Evolutionary conservation across 2,888 invertebrate genomes (phyloP), one percentile per base, ranked within the genome.

Genomic region (Frankliniella intonsa): DNA sequence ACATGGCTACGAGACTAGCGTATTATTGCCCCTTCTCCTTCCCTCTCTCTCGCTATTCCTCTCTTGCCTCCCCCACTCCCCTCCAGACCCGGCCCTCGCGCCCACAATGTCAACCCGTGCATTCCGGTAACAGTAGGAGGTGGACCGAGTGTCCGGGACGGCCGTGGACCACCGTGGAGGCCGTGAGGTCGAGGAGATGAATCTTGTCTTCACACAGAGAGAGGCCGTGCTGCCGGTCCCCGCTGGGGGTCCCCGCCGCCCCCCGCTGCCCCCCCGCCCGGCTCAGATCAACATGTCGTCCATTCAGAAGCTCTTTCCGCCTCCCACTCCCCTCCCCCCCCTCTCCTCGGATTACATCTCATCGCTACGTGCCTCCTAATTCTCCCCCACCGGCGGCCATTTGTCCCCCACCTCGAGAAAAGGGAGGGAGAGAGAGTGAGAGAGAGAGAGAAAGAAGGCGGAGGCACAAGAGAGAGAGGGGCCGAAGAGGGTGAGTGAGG

Each of bases 81-180:
- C n/a, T n/a, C n/a, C n/a, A n/a, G 38, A 3, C 5, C 38, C 38
- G 3, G 38, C 38, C 38, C 38, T 38, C 38, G 38, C 38, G 38
- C 38, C 38, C 62, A 62, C 69, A 76, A 11, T 76, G 69, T 76
- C 69, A 76, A 76, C 69, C 69, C 69, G 69, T 76, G 69, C 69
- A 76, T 76, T 76, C 69, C 69, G 69, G 69, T 22, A 76, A 76
- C 69, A 76, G 69, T 76, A 25, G 69, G 69, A 76, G 69, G 69
- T 12, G 69, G 38, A 38, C 38, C 38, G 38, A 38, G 38, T 38
- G 38, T 38, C 38, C 38, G 38, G 38, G 55, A 55, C 55, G 14
- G 69, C 25, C 22, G n/a, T 76, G 69, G 69, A 76, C 69, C 69
- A 76, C 69, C 69, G 69, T 76, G 69, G 69, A 76, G 69, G 69